Evolutionary conservation across 2,797 vertebrate species (phyloP).

Genomic region (Sebastes reedi): DNA sequence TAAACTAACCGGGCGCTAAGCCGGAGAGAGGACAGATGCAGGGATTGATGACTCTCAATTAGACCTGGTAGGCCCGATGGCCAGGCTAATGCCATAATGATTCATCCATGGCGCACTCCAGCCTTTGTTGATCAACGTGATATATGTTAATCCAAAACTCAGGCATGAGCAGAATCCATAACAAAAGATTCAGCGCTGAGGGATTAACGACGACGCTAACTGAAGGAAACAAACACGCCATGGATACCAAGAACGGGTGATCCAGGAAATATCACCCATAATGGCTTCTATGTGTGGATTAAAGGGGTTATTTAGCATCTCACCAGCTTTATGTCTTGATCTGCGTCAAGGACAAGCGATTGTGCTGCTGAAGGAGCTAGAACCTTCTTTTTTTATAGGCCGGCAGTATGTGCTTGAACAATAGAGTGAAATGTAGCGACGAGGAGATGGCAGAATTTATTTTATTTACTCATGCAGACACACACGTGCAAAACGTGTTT

Average conservation of each 20-base stretch:
- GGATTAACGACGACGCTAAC: constrained; percentile 64
- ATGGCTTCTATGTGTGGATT: constrained; percentile 49
- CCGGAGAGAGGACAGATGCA: constrained; percentile 58
- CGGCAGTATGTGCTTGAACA: not conserved
- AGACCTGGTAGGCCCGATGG: constrained; percentile 65
- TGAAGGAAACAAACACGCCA: constrained; percentile 56
- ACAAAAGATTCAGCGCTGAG: constrained; percentile 44
- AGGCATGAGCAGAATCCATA: constrained; percentile 71
- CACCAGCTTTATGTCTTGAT: constrained; percentile 37
- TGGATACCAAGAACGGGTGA: constrained; percentile 33
- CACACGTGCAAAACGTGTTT: not conserved
- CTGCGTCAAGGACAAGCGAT: constrained; percentile 58
- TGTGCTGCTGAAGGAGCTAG: not conserved
- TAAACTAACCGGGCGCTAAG: constrained; percentile 41
- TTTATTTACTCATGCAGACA: not conserved
- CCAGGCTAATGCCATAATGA: constrained; percentile 73
- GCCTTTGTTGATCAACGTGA: constrained; percentile 77
- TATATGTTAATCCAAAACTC: constrained; percentile 71
- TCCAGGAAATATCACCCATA: constrained; percentile 41
- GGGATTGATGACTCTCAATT: constrained; percentile 75
- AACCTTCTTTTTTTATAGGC: not conserved
- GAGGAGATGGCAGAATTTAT: not conserved
- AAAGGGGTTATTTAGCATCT: constrained; percentile 40
- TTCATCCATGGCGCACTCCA: constrained; percentile 61
- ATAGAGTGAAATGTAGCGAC: not conserved